These are phyloP conservation scores for Pristionchus arcanus DNA, from an alignment of 2,888 invertebrate species.

Conservation along the genomic window DNA sequence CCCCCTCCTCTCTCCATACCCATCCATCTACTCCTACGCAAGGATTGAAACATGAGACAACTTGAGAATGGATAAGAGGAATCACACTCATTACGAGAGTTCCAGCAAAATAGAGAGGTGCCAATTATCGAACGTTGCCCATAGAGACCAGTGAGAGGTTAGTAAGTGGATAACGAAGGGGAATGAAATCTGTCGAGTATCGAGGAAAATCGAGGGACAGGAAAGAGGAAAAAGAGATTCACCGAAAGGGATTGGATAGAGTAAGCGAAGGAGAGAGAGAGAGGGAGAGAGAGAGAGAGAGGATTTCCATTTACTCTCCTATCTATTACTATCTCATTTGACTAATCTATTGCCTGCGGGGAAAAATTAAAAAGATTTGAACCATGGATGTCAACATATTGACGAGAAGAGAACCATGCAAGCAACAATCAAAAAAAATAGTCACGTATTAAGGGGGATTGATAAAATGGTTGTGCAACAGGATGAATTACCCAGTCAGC, in stretches of 20 bases:
- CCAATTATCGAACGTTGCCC: conserved; percentile 28
- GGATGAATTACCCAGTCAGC: not conserved
- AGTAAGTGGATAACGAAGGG: not conserved
- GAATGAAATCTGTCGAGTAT: conserved; percentile 26
- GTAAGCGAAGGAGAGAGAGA: not conserved
- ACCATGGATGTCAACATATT: not conserved
- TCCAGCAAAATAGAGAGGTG: not conserved
- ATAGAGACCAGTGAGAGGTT: conserved; percentile 10
- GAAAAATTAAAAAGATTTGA: not conserved
- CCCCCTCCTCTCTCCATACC: not conserved
- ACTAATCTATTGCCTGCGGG: conserved; percentile 2
- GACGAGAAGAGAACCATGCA: not conserved
- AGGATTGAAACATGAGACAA: conserved; percentile 20
- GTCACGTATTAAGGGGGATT: not conserved
- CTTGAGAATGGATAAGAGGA: not conserved
- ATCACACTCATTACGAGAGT: not conserved
- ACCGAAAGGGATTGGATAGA: not conserved
- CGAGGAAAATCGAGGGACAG: not conserved
- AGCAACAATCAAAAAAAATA: not conserved
- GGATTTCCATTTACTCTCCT: conserved; percentile 44
- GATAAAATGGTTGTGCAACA: not conserved
- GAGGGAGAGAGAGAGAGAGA: not conserved
- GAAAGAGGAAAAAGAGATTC: not conserved
- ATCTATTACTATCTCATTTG: conserved; percentile 39
- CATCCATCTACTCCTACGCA: conserved; percentile 16